Base-by-base conservation (phyloP, 2,888 invertebrate species). In the Palloptera scutellata region DNA sequence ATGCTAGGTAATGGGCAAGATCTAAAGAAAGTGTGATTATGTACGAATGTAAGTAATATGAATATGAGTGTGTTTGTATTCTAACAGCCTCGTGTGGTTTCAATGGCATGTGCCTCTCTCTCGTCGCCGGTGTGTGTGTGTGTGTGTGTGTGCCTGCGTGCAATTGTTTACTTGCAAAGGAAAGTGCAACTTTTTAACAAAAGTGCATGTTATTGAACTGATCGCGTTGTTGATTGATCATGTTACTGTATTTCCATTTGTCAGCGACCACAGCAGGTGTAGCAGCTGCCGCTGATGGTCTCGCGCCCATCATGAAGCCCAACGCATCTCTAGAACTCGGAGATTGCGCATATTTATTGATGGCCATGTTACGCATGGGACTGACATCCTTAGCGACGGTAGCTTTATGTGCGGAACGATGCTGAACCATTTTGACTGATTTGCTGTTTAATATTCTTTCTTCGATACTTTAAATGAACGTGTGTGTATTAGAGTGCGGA, bases 171-270 rank as follows among this genome's bases (percentile, higher is more conserved):
- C 10, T 10, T 10, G 17, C 30, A 42, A 42, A 13, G n/a, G 20
- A 15, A 41, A n/a, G 9, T 30, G 15, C n/a, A 55, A 30, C n/a
- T 13, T 20, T 20, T 75, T 77, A 84, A 68, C 81, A 82, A 72
- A 82, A 81, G 70, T 84, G 84, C 70, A 84, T 70, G 70, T 73
- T 76, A 73, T 84, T 84, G 71, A 84, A 84, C 69, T 80, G 77
- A 54, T 82, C 79, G 52, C 84, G 81, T 70, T 83, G 75, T n/a
- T 78, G 80, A 57, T 73, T 77, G 68, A 82, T 72, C 84, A 84
- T 83, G 12, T 83, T 77, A 64, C 82, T 83, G 72, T 78, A 84
- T 54, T 78, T 77, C 78, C 78, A 80, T 58, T 79, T 79, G 65
- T 76, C 78, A 55, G 76, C 73, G 43, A 67, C 63, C 8, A 66